These are phyloP conservation scores for Aradus depressus DNA, from an alignment of 2,888 invertebrate species.

Conservation along the genomic window DNA sequence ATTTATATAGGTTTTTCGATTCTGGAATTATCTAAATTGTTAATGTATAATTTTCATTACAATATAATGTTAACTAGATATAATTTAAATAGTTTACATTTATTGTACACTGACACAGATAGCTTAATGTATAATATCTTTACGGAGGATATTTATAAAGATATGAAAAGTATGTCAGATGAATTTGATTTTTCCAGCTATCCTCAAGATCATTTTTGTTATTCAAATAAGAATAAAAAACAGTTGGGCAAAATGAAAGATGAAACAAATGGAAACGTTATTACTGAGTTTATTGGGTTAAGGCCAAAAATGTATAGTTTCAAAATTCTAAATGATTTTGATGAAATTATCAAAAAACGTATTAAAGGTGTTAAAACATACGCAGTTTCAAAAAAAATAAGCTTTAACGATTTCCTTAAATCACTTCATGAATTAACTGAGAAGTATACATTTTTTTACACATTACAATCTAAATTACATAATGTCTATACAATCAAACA, in stretches of 20 bases:
- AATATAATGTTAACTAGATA: slow-evolving; percentile 4
- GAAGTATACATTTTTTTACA: neutral
- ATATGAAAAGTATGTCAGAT: slow-evolving; percentile 2
- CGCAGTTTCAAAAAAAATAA: slow-evolving; percentile 1
- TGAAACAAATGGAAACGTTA: slow-evolving; percentile 32
- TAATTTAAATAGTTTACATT: neutral
- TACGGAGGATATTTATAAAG: slow-evolving; percentile 8
- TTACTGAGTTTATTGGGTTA: slow-evolving; percentile 33
- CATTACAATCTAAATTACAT: slow-evolving; percentile 5
- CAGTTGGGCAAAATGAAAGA: slow-evolving; percentile 34
- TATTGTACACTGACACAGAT: slow-evolving; percentile 20
- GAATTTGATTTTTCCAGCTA: slow-evolving; percentile 34
- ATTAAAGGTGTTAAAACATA: slow-evolving; percentile 13
- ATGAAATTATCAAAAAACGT: slow-evolving; percentile 25
- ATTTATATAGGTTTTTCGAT: slow-evolving; percentile 17
- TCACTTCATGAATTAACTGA: neutral
- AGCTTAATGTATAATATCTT: slow-evolving; percentile 11
- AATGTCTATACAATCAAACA: slow-evolving; percentile 4
- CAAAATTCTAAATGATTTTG: too few species aligned
- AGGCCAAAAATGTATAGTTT: slow-evolving; percentile 31
- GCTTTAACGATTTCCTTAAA: slow-evolving; percentile 3
- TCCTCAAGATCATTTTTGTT: slow-evolving; percentile 10
- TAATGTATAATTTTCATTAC: slow-evolving; percentile 17
- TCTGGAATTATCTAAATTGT: slow-evolving; percentile 14
- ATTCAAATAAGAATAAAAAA: slow-evolving; percentile 28